Base-by-base conservation (phyloP, 1,140 invertebrate genomes). In the Drosophila parabipectinata region DNA sequence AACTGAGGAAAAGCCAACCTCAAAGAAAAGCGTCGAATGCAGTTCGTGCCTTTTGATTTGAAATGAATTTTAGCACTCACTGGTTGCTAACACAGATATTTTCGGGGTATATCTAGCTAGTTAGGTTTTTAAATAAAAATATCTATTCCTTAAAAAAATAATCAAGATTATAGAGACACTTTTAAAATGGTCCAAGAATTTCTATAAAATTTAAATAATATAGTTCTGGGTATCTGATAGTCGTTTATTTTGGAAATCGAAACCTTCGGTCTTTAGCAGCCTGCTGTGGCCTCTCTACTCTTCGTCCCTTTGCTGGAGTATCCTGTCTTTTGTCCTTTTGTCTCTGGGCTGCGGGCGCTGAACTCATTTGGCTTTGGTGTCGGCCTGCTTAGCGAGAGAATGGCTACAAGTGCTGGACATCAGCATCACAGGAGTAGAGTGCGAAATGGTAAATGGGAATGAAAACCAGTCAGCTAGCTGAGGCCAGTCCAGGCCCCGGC, bases 291-390 rank as follows among this genome's bases (percentile, higher is more conserved):
- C 44, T 7, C 44, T 47, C 41, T 4, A 44, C 57, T 47, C 21
- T 30, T 34, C 26, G 26, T 21, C n/a, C 64, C 14, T 18, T 55
- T 75, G 32, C 58, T 8, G 8, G 34, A 21, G 39, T 61, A 44
- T 37, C 50, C 30, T 47, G 14, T 8, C 63, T 14, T 67, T 50
- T 71, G 14, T 48, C 14, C 32, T 14, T 67, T 50, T 71, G 14
- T 48, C 14, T 34, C 32, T 55, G 56, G 37, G 30, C 72, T 71
- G 48, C 61, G 81, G 68, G 59, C 78, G 61, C 74, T 78, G 82
- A 82, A 87, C 82, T 82, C 81, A 85, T 81, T 85, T 78, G 81
- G 74, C 68, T 63, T 71, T 87, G 82, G 81, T 81, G 81, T 74
- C 41, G 34, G 44, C 34, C 60, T 85, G 81, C 80, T 83, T 68